These are phyloP conservation scores for Struthidea cinerea DNA, from an alignment of 2,113 vertebrate genomes.

Conservation along the genomic window DNA sequence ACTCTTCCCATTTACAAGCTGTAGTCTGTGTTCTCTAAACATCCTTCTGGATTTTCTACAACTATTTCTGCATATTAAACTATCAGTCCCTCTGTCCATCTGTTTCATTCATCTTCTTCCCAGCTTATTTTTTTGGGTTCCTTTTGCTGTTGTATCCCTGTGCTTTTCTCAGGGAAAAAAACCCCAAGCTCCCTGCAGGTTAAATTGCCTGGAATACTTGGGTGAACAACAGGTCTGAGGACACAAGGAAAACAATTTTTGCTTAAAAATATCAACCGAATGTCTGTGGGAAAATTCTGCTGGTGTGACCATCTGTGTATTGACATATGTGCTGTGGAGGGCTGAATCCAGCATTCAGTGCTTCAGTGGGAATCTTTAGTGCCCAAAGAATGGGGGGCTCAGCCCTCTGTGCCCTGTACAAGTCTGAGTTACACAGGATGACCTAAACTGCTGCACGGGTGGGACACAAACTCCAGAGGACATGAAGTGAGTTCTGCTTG, in stretches of 20 bases:
- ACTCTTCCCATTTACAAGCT: neutral
- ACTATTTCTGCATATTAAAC: neutral
- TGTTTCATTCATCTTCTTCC: conserved; percentile 4
- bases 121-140: neutral
- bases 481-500: neutral
- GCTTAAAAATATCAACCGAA: neutral
- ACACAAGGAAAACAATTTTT: neutral
- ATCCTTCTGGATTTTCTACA: neutral
- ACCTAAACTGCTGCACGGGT: neutral
- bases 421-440: neutral
- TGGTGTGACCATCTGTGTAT: conserved; percentile 32
- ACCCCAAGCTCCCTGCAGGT: neutral
- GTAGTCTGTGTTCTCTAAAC: neutral
- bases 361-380: neutral
- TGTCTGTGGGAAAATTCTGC: conserved; percentile 27
- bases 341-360: neutral
- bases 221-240: conserved; percentile 8
- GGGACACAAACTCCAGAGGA: neutral
- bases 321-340: conserved; percentile 13
- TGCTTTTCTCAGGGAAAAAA: neutral
- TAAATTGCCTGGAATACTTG: conserved; percentile 44
- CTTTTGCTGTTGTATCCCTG: neutral
- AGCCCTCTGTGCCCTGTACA: neutral
- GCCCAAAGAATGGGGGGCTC: neutral
- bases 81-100: conserved; percentile 35